Conservation (phyloP, 2,113 vertebrate genomes). For the Callipepla squamata region DNA sequence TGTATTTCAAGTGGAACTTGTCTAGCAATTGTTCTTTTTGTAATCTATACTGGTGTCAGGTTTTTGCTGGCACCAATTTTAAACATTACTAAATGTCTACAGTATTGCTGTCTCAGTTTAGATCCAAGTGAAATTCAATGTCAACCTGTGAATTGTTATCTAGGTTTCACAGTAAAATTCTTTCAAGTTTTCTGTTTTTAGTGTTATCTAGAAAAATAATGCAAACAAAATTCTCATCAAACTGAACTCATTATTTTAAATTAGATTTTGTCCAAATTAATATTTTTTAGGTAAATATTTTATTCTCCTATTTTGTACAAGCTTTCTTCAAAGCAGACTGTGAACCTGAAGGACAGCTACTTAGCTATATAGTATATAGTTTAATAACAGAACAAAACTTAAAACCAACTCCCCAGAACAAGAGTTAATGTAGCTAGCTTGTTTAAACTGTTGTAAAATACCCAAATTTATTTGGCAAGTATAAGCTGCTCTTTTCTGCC, state of each 20-base stretch:
- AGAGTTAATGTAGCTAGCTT: conserved; percentile 17
- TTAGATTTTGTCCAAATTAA: background rate
- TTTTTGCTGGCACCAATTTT: conserved; percentile 75
- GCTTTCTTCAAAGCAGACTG: background rate
- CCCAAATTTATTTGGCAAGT: conserved; percentile 42
- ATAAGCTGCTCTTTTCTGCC: conserved; percentile 52
- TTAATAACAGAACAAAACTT: background rate
- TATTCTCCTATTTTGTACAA: background rate
- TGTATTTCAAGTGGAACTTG: conserved; percentile 24
- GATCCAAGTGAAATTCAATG: conserved; percentile 72
- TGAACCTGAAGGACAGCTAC: background rate
- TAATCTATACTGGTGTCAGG: conserved; percentile 66
- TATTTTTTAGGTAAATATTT: background rate
- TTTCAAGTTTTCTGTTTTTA: background rate
- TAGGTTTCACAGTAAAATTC: background rate
- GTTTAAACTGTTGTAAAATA: conserved; percentile 48
- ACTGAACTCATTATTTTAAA: background rate
- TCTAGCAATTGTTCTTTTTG: conserved; percentile 59
- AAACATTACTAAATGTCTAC: conserved; percentile 79
- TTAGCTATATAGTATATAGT: background rate
- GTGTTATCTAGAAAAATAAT: background rate
- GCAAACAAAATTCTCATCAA: background rate
- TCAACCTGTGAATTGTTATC: conserved; percentile 56
- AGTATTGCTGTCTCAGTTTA: conserved; percentile 75
- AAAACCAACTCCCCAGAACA: conserved; percentile 10